Conservation (phyloP, 2,888 invertebrate species). For the Leistus spinibarbis region DNA sequence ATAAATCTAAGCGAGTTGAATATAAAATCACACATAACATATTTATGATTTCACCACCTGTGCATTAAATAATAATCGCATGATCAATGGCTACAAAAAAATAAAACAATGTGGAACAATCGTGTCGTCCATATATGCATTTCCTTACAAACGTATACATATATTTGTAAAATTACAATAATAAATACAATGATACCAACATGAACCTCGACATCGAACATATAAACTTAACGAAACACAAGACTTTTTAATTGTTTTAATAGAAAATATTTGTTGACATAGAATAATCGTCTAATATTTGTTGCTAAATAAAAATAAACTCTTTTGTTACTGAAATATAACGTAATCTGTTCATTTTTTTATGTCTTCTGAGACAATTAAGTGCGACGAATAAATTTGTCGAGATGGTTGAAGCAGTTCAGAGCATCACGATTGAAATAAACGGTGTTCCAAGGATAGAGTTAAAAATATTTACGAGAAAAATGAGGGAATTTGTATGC, state of each 20-base stretch:
- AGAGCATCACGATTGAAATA: neutral
- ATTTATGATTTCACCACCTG: conserved; percentile 11
- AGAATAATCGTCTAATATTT: too few relatives aligned
- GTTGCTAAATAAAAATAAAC: too few relatives aligned
- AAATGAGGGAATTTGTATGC: conserved; percentile 7
- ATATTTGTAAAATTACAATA: neutral
- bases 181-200: neutral
- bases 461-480: neutral
- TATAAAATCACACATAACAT: neutral
- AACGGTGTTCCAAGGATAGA: neutral
- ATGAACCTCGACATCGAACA: too few relatives aligned
- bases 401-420: too few relatives aligned
- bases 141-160: neutral
- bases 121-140: neutral
- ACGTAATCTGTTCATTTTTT: too few relatives aligned
- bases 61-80: conserved; percentile 6
- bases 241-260: too few relatives aligned
- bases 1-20: neutral
- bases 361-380: too few relatives aligned
- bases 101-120: neutral
- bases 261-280: too few relatives aligned
- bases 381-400: too few relatives aligned
- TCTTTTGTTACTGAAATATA: neutral
- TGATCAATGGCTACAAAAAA: neutral
- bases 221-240: too few relatives aligned